Percentiles rank a stretch among this genome's conserved stretches.
Evolutionary conservation across 1,140 invertebrate genomes (phyloP).

Genomic region (Drosophila erecta): DNA sequence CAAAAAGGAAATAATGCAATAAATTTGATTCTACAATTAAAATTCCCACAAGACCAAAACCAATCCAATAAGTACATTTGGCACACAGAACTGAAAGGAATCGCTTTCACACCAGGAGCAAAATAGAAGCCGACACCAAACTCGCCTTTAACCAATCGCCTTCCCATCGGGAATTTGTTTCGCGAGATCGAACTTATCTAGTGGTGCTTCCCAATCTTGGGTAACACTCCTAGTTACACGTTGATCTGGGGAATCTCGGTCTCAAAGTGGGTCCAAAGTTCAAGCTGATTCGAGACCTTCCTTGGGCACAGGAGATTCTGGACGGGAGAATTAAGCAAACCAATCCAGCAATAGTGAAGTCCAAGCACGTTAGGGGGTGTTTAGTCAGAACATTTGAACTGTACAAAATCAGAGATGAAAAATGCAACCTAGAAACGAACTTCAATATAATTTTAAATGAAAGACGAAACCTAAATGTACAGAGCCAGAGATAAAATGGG

Average conservation of each 20-base stretch:
- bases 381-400: constrained; percentile 41
- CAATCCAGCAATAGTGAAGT: constrained; percentile 38
- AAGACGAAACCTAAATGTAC: constrained; percentile 33
- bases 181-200: constrained; percentile 10
- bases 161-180: background rate
- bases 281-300: background rate
- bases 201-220: background rate
- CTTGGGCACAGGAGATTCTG: constrained; percentile 17
- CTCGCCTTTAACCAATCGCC: constrained; percentile 37
- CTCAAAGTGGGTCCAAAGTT: constrained; percentile 6
- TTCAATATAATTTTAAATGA: constrained; percentile 47
- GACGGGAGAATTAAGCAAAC: background rate
- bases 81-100: constrained; percentile 41
- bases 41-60: constrained; percentile 37
- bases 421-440: constrained; percentile 24
- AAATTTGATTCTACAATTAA: constrained; percentile 58
- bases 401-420: constrained; percentile 43
- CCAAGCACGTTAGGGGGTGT: constrained; percentile 9
- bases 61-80: constrained; percentile 30
- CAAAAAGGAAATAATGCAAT: constrained; percentile 53
- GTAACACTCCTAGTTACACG: constrained; percentile 10
- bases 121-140: constrained; percentile 34
- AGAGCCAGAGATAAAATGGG: constrained; percentile 12
- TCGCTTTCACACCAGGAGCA: constrained; percentile 25
- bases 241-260: constrained; percentile 25